phyloP scores from a whole-genome alignment of 2,888 invertebrate species.

The Odiellus spinosus region DNA sequence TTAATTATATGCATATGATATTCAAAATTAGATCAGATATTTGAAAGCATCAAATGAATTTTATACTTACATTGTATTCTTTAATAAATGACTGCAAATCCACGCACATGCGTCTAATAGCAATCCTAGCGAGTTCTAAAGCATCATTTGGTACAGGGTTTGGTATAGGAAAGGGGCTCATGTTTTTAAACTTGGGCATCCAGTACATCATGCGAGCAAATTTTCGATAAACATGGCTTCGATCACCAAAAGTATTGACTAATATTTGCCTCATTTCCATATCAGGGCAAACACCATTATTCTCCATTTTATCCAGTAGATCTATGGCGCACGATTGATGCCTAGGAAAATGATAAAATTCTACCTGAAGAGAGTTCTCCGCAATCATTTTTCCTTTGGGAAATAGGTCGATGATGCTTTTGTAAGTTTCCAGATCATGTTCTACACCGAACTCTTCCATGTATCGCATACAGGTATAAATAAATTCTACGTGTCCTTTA shows the following conservation, averaged over 20 bases:
- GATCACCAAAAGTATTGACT: constrained; percentile 59
- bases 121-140: constrained; percentile 60
- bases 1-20: constrained; percentile 12
- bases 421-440: constrained; percentile 46
- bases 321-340: constrained; percentile 90
- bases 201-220: constrained; percentile 42
- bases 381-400: constrained; percentile 80
- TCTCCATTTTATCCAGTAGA: constrained; percentile 85
- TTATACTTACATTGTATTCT: constrained; percentile 42
- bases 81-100: constrained; percentile 53
- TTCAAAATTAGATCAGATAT: constrained; percentile 1
- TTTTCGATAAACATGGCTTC: constrained; percentile 25
- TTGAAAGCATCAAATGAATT: constrained; percentile 5
- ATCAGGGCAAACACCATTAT: constrained; percentile 66
- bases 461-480: constrained; percentile 67
- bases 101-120: constrained; percentile 65
- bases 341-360: constrained; percentile 84
- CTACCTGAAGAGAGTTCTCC: constrained; percentile 61
- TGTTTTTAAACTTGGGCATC: constrained; percentile 76
- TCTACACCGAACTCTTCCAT: constrained; percentile 65
- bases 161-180: constrained; percentile 72
- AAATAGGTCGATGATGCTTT: constrained; percentile 62
- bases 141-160: constrained; percentile 57
- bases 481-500: constrained; percentile 84
- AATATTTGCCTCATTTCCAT: constrained; percentile 68